Evolutionary conservation across 2,113 vertebrate genomes (phyloP), one percentile per base, ranked within the genome.

Genomic region (Xenopus borealis): DNA sequence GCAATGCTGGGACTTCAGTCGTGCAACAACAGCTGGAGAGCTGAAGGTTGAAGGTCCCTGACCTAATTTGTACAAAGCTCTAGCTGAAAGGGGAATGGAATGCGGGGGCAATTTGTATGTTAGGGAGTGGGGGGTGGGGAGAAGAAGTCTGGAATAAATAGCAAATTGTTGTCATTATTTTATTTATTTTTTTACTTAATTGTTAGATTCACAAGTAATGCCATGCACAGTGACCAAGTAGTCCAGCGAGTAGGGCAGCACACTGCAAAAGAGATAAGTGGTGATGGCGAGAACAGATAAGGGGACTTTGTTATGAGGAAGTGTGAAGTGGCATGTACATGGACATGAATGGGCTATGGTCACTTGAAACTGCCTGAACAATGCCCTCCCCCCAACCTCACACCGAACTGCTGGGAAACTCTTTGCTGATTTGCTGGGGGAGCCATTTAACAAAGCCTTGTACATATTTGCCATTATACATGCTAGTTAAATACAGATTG

Each of bases 271-370:
- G 14, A 55, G 17, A 55, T 55, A 55, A 55, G 14, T 52, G 68
- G 66, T 73, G 40, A 57, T 10, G 18, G 23, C 50, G 53, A 12
- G 71, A 46, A 17, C 40, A 73, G 81, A 78, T 71, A 66, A 79
- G 69, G 73, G 78, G 40, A 76, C 78, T 81, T 83, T 55, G 71
- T 83, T 84, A 82, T 83, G 82, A 81, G 78, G 62, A 77, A 57
- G 79, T 81, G 81, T 82, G 78, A 83, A 83, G 80, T 82, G 78
- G 50, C 61, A 62, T 83, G 77, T 81, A 79, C 53, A 82, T 85
- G 78, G 82, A 71, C 68, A 73, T 73, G 68, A 79, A 59, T 76
- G 62, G 68, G 27, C 27, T 77, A 52, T 76, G 57, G 63, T 80
- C 63, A 27, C 72, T 78, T 20, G 52, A 45, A 80, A 40, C 33